Evolutionary conservation across 2,113 vertebrate genomes (phyloP), one percentile per base, ranked within the genome.

Genomic region (Albula glossodonta): DNA sequence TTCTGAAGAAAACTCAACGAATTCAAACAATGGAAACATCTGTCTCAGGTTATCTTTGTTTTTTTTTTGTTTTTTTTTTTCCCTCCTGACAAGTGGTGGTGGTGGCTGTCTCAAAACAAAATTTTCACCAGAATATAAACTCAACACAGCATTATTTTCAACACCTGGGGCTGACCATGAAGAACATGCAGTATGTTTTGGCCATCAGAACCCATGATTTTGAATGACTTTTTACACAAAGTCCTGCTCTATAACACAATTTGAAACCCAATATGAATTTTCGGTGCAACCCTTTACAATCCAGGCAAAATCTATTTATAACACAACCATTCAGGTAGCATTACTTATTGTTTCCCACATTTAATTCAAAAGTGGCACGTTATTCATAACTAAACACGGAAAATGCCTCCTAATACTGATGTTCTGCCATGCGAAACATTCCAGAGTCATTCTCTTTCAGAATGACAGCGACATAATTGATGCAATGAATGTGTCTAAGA

Each of bases 21-120:
- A n/a, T 41, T 53, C 53, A 22, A 25, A 53, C 51, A 82, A 82
- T 82, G 57, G 81, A 82, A 82, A 82, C 53, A n/a, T 41, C 81
- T 82, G 52, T 22, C 60, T 53, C 80, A 56, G 50, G 53, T 81
- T 53, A 81, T 81, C 51, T 53, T 81, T 22, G 8, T 11, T 51
- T 81, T 51, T 81, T n/a, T 66, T 50, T 19, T 11, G 0, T 41
- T 41, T 41, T 41, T 51, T 81, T 51, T 81, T n/a, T 66, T 50
- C 50, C 8, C 22, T n/a, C 53, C 17, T 13, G 52, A 57, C 81
- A 82, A 53, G 51, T 11, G 19, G 5, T 25, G 19, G 5, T 25
- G 53, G 51, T 82, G 52, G 51, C 52, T 48, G 52, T 5, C 6
- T 19, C 25, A 17, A 82, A 82, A 60, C 31, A 5, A 12, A 52